phyloP scores from a whole-genome alignment of 2,113 vertebrate genomes.

The Rhodinocichla rosea region DNA sequence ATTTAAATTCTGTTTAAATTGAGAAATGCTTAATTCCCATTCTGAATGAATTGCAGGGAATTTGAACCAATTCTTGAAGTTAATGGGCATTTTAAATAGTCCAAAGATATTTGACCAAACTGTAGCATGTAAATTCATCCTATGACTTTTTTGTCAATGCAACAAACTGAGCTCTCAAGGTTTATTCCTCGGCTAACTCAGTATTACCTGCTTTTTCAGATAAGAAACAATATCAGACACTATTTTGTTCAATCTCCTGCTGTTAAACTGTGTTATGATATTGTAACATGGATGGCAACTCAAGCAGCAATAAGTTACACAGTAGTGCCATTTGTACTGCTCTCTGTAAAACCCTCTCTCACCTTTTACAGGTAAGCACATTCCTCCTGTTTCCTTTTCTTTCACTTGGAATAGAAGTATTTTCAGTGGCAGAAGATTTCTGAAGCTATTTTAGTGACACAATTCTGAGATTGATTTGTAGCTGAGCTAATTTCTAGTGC shows the following conservation, averaged over 20 bases:
- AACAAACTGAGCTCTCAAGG: neutral
- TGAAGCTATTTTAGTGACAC: neutral
- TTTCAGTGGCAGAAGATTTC: neutral
- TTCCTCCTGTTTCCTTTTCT: neutral
- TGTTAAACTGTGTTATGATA: conserved; percentile 85
- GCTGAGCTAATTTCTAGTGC: neutral
- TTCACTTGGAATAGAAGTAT: neutral
- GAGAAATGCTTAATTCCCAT: neutral
- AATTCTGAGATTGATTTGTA: neutral
- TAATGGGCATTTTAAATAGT: neutral
- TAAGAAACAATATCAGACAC: conserved; percentile 88
- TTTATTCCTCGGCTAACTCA: neutral
- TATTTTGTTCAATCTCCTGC: conserved; percentile 81
- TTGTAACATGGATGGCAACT: conserved; percentile 88
- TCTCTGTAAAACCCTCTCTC: conserved; percentile 87
- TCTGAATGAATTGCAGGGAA: neutral
- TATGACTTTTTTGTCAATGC: neutral
- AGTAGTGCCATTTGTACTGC: conserved; percentile 93
- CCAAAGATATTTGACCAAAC: neutral
- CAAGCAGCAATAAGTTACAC: conserved; percentile 94
- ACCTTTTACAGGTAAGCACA: conserved; percentile 89
- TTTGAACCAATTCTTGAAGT: neutral
- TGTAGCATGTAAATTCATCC: neutral
- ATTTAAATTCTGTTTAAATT: neutral
- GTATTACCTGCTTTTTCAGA: conserved; percentile 66